Evolutionary conservation across 2,888 invertebrate species (phyloP).

Genomic region (Tachina fera): DNA sequence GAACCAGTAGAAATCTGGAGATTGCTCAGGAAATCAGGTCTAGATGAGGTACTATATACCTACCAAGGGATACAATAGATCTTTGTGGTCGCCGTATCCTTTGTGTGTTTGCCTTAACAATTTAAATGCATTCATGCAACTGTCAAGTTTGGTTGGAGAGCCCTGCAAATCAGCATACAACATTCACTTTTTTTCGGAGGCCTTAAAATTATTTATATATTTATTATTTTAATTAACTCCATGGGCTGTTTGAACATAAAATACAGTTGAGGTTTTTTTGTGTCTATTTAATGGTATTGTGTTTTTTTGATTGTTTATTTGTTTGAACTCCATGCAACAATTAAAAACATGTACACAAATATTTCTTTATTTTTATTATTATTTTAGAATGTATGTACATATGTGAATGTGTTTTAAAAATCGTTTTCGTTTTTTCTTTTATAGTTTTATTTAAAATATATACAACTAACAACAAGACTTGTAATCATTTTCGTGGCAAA

Average conservation of each 20-base stretch:
- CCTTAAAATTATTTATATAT: constrained; percentile 52
- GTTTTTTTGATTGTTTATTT: constrained; percentile 31
- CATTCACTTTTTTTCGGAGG: constrained; percentile 25
- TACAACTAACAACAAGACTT: constrained; percentile 39
- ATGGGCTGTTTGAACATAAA: constrained; percentile 39
- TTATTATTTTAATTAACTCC: constrained; percentile 67
- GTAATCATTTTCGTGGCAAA: constrained; percentile 66
- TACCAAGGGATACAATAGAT: no score
- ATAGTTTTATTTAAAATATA: constrained; percentile 33
- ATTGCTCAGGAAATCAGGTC: no score
- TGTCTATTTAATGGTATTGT: constrained; percentile 19
- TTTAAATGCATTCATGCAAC: no score
- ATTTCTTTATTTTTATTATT: neutral
- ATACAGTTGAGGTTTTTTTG: constrained; percentile 53
- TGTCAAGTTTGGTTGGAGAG: neutral
- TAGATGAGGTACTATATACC: no score
- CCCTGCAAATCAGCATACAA: constrained; percentile 25
- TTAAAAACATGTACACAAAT: constrained; percentile 55
- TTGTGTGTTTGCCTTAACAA: no score
- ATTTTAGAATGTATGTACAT: constrained; percentile 24
- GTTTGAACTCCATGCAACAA: constrained; percentile 27
- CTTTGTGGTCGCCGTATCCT: no score
- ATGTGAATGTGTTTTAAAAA: constrained; percentile 22
- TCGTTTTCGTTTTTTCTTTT: neutral
- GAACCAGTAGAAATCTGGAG: no score